phyloP scores from a whole-genome alignment of 2,888 invertebrate species.

The Eremobia ochroleuca region DNA sequence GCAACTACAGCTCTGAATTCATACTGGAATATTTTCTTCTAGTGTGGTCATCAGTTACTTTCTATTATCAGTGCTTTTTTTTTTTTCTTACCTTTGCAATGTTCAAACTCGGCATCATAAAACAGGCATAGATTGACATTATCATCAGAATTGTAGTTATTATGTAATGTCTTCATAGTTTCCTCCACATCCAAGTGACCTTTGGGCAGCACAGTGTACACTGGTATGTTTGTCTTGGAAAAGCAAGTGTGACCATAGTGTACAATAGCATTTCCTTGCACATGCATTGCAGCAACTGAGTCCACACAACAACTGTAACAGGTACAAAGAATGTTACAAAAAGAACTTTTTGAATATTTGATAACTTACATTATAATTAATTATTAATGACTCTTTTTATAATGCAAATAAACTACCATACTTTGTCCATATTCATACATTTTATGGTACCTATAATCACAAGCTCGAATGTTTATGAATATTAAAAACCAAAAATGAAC shows the following conservation, averaged over 20 bases:
- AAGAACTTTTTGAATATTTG: conserved; percentile 3
- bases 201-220: conserved; percentile 94
- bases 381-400: background rate
- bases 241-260: conserved; percentile 98
- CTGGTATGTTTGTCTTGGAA: conserved; percentile 94
- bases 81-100: conserved; percentile 88
- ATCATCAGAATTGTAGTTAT: conserved; percentile 76
- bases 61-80: background rate
- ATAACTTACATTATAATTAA: background rate
- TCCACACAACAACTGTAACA: conserved; percentile 96
- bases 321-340: background rate
- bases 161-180: conserved; percentile 67
- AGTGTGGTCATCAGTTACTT: background rate
- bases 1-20: background rate
- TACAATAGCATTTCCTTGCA: conserved; percentile 95
- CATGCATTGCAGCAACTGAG: conserved; percentile 97
- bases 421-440: background rate
- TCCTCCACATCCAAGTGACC: conserved; percentile 88
- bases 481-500: background rate
- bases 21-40: background rate
- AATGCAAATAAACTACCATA: background rate
- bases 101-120: conserved; percentile 93
- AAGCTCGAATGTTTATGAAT: background rate
- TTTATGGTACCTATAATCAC: background rate
- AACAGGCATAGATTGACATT: conserved; percentile 89